These are phyloP conservation scores for Hippocampus barbouri DNA, from an alignment of 2,113 vertebrate species.

Conservation along the genomic window DNA sequence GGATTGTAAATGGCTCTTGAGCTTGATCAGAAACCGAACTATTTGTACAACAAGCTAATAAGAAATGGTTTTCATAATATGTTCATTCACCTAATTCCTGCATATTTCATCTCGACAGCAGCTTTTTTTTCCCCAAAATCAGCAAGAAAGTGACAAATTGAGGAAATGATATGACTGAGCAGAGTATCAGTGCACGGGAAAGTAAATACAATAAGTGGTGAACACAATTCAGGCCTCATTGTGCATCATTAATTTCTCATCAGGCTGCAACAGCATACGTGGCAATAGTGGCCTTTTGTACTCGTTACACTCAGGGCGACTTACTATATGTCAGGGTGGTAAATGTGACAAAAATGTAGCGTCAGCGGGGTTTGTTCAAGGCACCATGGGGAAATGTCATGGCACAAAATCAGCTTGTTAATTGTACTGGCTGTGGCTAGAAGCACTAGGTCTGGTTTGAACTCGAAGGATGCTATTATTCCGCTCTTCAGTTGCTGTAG, in stretches of 20 bases:
- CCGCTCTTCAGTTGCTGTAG: conserved; percentile 7
- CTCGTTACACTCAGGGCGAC: conserved; percentile 61
- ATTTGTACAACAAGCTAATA: neutral
- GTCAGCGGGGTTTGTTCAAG: conserved; percentile 42
- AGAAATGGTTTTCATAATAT: neutral
- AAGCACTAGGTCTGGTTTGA: conserved; percentile 23
- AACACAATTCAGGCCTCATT: conserved; percentile 12
- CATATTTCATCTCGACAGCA: conserved; percentile 22
- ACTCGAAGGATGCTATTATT: conserved; percentile 42
- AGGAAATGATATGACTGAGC: conserved; percentile 17
- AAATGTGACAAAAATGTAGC: conserved; percentile 57
- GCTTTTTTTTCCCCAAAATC: conserved; percentile 34
- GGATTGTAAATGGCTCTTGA: no score
- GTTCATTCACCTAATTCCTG: neutral
- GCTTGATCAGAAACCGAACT: neutral
- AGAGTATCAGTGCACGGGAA: conserved; percentile 3
- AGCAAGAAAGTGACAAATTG: conserved; percentile 35
- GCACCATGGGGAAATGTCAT: conserved; percentile 46
- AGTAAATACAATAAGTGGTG: conserved; percentile 30
- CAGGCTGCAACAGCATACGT: conserved; percentile 29
- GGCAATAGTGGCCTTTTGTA: conserved; percentile 53
- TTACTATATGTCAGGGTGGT: conserved; percentile 52
- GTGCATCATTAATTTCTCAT: conserved; percentile 40
- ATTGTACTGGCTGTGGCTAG: conserved; percentile 29
- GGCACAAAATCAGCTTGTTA: conserved; percentile 59